Percentiles rank a stretch among this genome's conserved stretches.
Evolutionary conservation across 23 tunicate species (phyloP).

Genomic region (Ciona savignyi): DNA sequence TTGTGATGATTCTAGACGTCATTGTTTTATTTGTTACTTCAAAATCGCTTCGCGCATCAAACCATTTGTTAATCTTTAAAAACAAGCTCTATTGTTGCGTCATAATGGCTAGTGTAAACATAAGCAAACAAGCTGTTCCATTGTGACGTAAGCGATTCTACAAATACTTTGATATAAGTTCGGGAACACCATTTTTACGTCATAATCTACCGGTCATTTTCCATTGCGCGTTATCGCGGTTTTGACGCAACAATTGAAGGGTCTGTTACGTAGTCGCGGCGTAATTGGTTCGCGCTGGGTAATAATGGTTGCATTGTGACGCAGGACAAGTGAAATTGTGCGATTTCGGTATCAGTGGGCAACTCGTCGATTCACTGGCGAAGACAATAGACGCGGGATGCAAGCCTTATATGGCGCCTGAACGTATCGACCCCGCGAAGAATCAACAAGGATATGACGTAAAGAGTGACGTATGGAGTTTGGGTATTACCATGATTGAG

Average conservation of each 20-base stretch:
- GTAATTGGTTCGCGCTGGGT: no score
- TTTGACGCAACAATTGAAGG: neutral
- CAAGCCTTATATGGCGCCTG: slow-evolving; percentile 99
- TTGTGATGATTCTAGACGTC: neutral
- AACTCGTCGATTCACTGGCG: slow-evolving; percentile 92
- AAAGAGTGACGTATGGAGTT: slow-evolving; percentile 98
- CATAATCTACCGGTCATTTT: neutral
- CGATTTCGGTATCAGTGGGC: slow-evolving; percentile 99
- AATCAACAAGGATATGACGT: slow-evolving; percentile 95
- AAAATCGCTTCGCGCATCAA: no score
- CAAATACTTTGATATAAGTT: neutral
- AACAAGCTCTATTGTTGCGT: neutral
- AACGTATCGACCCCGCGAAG: slow-evolving; percentile 81
- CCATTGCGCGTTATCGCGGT: neutral
- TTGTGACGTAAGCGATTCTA: no score
- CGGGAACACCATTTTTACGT: neutral
- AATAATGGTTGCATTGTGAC: neutral
- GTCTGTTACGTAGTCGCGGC: neutral
- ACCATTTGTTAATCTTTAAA: no score
- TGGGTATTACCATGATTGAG: slow-evolving; percentile 97
- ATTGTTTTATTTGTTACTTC: no score
- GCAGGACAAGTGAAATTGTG: slow-evolving; percentile 86
- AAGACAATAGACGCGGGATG: slow-evolving; percentile 96
- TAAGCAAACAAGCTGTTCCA: no score
- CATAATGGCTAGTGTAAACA: neutral